Base-by-base conservation (phyloP, 2,888 invertebrate genomes). In the Molorchus minor region DNA sequence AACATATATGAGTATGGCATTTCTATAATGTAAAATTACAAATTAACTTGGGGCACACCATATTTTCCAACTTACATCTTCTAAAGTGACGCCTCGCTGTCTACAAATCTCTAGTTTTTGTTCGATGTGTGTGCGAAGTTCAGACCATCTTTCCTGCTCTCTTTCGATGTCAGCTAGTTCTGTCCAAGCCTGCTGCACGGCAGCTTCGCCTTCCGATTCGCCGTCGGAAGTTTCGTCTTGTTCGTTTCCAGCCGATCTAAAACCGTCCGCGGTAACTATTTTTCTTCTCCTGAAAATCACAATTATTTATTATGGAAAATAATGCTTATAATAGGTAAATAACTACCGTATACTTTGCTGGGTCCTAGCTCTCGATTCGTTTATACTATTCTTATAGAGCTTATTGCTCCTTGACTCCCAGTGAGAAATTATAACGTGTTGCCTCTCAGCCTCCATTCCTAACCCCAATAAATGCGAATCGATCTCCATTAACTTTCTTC, bases 381-480 rank as follows among this genome's bases (percentile, higher is more conserved):
- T 84, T 0, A 86, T 83, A 43, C 75, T 79, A 55, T 80, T 80
- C 73, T 88, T 88, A 73, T 90, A 90, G 30, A 90, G 81, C 68
- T 91, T 87, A 69, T 92, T 92, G 78, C 91, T 91, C 45, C 90
- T 84, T 10, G 92, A 91, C 76, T 93, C 93, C 93, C 93, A 96
- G 79, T 95, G 94, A 1, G 90, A 90, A 41, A 97, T 93, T 43
- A 95, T 87, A 61, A 93, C 88, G 72, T 94, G 93, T 73, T 96
- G 93, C 38, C 93, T 84, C 77, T 94, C 95, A 0, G 93, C 91
- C 71, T 96, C 96, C 73, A 96, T 84, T 29, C 93, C 94, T 41
- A 96, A 82, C 1, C 94, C 93, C 65, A 96, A 81, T 49, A 96
- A 82, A 73, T 93, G 92, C 68, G 94, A 94, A 79, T 97, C 96